Conservation (phyloP, 2,888 invertebrate species). For the Scotopteryx bipunctaria region DNA sequence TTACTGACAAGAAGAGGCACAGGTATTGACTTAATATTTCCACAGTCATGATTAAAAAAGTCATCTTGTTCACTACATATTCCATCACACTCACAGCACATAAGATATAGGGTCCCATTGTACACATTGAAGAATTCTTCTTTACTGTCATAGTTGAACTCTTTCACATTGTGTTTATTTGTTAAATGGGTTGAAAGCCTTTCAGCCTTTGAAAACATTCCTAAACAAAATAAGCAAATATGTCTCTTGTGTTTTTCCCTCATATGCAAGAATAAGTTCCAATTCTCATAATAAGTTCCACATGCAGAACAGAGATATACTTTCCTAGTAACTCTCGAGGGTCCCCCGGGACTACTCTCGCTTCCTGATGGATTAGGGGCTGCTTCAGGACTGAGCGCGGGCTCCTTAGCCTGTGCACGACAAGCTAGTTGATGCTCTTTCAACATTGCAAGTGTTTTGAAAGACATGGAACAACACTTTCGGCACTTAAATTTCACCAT, state of each 20-base stretch:
- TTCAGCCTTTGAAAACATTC: constrained; percentile 91
- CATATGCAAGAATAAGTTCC: constrained; percentile 94
- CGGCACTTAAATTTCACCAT: constrained; percentile 89
- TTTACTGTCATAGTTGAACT: constrained; percentile 86
- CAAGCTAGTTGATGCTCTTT: constrained; percentile 88
- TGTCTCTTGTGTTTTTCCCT: constrained; percentile 91
- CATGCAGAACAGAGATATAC: constrained; percentile 92
- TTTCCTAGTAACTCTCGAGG: constrained; percentile 87
- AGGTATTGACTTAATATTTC: constrained; percentile 76
- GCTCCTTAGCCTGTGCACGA: constrained; percentile 72
- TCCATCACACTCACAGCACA: constrained; percentile 92
- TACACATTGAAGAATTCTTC: constrained; percentile 87
- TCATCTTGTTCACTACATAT: constrained; percentile 90
- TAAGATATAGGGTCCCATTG: constrained; percentile 87
- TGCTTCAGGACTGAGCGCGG: constrained; percentile 68
- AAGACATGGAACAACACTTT: constrained; percentile 87
- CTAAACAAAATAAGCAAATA: constrained; percentile 92
- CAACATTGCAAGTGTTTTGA: constrained; percentile 85
- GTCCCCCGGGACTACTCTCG: constrained; percentile 63
- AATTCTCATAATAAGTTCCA: constrained; percentile 92
- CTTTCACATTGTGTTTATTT: constrained; percentile 90
- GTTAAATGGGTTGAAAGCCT: constrained; percentile 90
- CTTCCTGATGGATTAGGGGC: constrained; percentile 48
- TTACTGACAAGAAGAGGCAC: constrained; percentile 78
- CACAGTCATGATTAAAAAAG: constrained; percentile 89